Evolutionary conservation across 1,140 invertebrate species (phyloP).

Genomic region (Frieseomelitta varia): DNA sequence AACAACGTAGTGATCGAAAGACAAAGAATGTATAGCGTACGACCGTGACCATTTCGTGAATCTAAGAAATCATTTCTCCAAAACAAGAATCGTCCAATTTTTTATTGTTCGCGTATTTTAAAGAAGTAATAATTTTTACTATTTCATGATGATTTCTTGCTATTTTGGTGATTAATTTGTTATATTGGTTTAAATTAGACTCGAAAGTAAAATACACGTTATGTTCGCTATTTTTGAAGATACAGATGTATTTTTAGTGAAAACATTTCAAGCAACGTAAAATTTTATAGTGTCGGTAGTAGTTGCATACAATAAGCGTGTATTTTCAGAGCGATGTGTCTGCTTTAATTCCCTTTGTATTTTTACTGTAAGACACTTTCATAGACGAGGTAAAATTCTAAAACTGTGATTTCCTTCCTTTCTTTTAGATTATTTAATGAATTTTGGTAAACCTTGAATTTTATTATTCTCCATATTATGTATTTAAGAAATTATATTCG

Average conservation of each 20-base stretch:
- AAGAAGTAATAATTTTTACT: not conserved
- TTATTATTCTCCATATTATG: no score
- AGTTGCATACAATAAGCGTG: not conserved
- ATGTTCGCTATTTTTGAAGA: not conserved
- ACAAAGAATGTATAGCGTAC: slow-evolving; percentile 33
- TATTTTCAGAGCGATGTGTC: no score
- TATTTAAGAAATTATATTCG: no score
- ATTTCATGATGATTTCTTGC: not conserved
- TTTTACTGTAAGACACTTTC: no score
- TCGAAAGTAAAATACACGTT: not conserved
- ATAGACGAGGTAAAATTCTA: no score
- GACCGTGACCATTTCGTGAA: not conserved
- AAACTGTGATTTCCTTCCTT: no score
- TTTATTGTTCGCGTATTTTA: not conserved
- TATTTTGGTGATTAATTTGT: not conserved
- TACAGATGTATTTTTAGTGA: not conserved
- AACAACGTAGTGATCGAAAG: not conserved
- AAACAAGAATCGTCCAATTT: not conserved
- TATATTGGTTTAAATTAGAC: not conserved
- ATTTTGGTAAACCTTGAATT: no score
- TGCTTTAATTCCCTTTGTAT: no score
- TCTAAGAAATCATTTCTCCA: not conserved
- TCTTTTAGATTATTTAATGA: no score
- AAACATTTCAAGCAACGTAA: not conserved
- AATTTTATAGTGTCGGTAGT: not conserved